phyloP scores from a whole-genome alignment of 2,113 vertebrate genomes.

The Oncorhynchus kisutch region DNA sequence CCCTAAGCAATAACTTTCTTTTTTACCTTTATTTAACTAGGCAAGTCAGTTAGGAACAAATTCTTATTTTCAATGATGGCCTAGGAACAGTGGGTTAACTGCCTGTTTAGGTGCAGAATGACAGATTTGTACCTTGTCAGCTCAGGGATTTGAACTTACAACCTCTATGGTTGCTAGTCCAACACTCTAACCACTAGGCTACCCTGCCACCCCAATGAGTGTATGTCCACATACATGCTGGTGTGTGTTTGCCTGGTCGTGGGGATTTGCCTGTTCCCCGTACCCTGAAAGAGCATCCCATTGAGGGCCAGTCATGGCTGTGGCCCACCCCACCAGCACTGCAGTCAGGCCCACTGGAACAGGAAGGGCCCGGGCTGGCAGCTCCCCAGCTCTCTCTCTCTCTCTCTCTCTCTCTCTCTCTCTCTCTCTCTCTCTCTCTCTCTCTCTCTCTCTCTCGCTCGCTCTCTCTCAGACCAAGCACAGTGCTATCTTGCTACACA shows the following conservation, averaged over 20 bases:
- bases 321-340: slow-evolving; percentile 41
- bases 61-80: no score
- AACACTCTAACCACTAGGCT: no score
- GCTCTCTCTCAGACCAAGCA: not conserved
- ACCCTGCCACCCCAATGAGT: not conserved
- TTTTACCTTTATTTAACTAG: no score
- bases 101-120: no score
- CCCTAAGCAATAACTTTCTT: no score
- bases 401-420: slow-evolving; percentile 1
- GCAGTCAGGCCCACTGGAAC: slow-evolving; percentile 67
- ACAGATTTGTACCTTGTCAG: no score
- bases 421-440: not conserved
- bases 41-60: no score
- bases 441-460: slow-evolving; percentile 7
- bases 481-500: not conserved
- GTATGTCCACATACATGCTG: slow-evolving; percentile 1
- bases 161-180: no score
- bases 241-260: slow-evolving; percentile 8
- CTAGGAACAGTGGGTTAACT: no score
- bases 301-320: slow-evolving; percentile 46
- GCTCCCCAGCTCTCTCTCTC: slow-evolving; percentile 22
- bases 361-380: slow-evolving; percentile 28
- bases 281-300: slow-evolving; percentile 50
- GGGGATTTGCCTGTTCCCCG: slow-evolving; percentile 35
- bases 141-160: no score